Conservation (phyloP, 2,888 invertebrate genomes). For the Girardia tigrina region DNA sequence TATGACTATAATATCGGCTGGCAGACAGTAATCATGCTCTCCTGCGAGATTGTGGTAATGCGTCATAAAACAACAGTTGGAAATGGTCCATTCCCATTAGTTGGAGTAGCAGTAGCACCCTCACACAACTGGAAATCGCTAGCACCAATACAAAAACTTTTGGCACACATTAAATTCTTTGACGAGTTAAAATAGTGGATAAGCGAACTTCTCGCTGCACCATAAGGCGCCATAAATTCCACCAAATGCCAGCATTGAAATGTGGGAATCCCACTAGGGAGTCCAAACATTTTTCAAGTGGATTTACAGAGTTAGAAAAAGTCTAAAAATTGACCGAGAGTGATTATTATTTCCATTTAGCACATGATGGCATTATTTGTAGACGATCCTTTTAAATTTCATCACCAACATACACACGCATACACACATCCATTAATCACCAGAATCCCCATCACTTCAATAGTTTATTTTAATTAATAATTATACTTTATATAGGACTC, state of each 20-base stretch:
- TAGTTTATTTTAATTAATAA: background rate
- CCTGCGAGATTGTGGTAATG: constrained; percentile 4
- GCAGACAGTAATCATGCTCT: constrained; percentile 18
- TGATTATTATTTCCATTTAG: constrained; percentile 23
- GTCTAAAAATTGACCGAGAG: background rate
- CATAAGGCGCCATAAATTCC: constrained; percentile 23
- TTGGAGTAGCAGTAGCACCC: background rate
- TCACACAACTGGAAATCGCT: constrained; percentile 4
- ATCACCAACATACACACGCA: no score
- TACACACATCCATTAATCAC: background rate
- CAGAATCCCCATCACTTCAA: background rate
- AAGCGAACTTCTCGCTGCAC: constrained; percentile 15
- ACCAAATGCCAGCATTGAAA: constrained; percentile 10
- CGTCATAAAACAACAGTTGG: constrained; percentile 20
- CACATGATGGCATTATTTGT: constrained; percentile 23
- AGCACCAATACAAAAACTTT: constrained; percentile 9
- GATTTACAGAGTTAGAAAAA: constrained; percentile 20
- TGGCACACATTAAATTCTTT: background rate
- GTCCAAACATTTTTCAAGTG: constrained; percentile 17
- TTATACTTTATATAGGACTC: no score
- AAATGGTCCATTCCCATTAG: constrained; percentile 23
- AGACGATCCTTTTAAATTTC: constrained; percentile 8
- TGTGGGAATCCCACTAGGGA: constrained; percentile 23
- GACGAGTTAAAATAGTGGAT: background rate
- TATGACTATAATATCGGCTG: constrained; percentile 23